Conservation (phyloP, 2,797 vertebrate genomes). For the Chlorospingus semifuscus region DNA sequence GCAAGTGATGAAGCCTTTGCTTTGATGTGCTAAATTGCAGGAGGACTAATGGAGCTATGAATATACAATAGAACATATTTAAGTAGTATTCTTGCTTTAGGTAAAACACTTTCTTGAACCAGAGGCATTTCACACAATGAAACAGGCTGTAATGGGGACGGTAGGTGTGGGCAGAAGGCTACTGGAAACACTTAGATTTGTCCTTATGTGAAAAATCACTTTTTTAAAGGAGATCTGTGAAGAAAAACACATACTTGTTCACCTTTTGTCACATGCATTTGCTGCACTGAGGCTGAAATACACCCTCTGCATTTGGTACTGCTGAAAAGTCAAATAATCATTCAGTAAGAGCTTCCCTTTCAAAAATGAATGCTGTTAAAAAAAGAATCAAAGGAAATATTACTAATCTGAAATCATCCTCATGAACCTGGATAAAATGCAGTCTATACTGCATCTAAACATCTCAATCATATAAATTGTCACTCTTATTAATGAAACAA, state of each 20-base stretch:
- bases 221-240: neutral
- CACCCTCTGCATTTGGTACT: neutral
- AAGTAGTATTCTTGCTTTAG: slow-evolving; percentile 87
- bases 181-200: slow-evolving; percentile 65
- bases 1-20: slow-evolving; percentile 82
- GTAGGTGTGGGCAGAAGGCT: slow-evolving; percentile 58
- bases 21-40: slow-evolving; percentile 92
- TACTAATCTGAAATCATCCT: slow-evolving; percentile 57
- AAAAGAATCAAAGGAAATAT: slow-evolving; percentile 51
- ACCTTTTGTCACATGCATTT: slow-evolving; percentile 35
- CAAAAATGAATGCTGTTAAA: slow-evolving; percentile 51
- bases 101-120: slow-evolving; percentile 83
- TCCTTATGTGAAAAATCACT: slow-evolving; percentile 49
- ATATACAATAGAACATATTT: slow-evolving; percentile 90
- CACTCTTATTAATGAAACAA: slow-evolving; percentile 76
- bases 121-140: slow-evolving; percentile 83
- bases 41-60: slow-evolving; percentile 90
- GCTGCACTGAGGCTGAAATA: slow-evolving; percentile 20
- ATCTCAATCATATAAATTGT: slow-evolving; percentile 73
- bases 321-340: slow-evolving; percentile 49
- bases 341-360: slow-evolving; percentile 26
- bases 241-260: neutral
- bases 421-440: slow-evolving; percentile 56
- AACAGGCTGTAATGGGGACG: slow-evolving; percentile 73
- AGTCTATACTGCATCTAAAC: slow-evolving; percentile 66